Evolutionary conservation across 2,888 invertebrate genomes (phyloP), one percentile per base, ranked within the genome.

Genomic region (Seira sanloemensis): DNA sequence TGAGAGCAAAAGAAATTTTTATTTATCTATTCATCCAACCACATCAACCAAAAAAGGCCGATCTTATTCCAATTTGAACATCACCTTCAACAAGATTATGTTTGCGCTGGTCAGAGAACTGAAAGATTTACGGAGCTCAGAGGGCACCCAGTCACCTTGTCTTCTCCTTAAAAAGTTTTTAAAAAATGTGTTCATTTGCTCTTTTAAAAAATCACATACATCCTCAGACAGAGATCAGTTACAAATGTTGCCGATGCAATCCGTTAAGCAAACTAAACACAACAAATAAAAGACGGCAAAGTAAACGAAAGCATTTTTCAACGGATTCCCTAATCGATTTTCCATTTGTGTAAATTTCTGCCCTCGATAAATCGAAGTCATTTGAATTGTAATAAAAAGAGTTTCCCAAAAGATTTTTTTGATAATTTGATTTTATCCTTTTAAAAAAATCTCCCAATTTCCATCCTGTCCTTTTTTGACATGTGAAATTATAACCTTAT

Each of bases 21-120:
- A 37, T 37, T 71, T 78, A 71, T 72, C 78, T 78, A 50, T 66
- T 77, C 69, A 78, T 71, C 24, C 62, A 58, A 74, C 25, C 62
- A 21, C 21, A 24, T 24, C 18, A 74, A 19, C 21, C 37, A 37
- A 37, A 37, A 37, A 37, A 37, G 4, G 37, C 37, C 37, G 37
- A 37, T 7, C 37, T 37, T 4, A 37, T 37, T 37, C 37, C 37
- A 37, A 37, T 37, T 37, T 37, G 12, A 37, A 37, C 37, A 37
- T 37, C 37, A 37, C 37, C 37, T 37, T 37, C 37, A 37, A 37
- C 4, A 37, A 37, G 12, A 37, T 37, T 7, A 37, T 37, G 12
- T 12, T 37, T 37, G 37, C 12, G 37, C 37, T 37, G 37, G 37
- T 37, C 37, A 37, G 37, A 12, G 12, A 37, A 37, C 4, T 37